phyloP scores from a whole-genome alignment of 1,140 invertebrate genomes.

The Drosophila bocqueti region DNA sequence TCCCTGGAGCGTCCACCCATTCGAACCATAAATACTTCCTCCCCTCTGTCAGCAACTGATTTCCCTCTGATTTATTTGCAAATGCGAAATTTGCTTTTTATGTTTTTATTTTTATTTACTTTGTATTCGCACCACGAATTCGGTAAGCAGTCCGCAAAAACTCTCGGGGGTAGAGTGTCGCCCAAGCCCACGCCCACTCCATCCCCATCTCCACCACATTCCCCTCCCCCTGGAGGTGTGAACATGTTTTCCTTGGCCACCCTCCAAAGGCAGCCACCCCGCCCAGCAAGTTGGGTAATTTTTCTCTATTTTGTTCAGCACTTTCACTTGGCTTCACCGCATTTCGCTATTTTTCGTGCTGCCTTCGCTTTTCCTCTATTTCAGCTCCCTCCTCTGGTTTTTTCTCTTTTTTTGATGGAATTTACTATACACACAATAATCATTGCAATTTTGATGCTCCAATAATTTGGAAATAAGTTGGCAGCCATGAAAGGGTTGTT shows the following conservation, averaged over 20 bases:
- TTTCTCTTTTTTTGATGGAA: constrained; percentile 14
- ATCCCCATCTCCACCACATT: background rate
- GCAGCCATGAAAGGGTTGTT: constrained; percentile 59
- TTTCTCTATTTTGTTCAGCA: constrained; percentile 71
- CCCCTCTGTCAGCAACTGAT: constrained; percentile 80
- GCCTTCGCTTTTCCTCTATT: constrained; percentile 20
- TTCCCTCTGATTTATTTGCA: constrained; percentile 83
- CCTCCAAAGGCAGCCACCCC: constrained; percentile 1
- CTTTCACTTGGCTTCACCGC: constrained; percentile 70
- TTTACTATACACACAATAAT: constrained; percentile 73
- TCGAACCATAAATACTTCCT: constrained; percentile 81
- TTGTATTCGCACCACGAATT: constrained; percentile 80
- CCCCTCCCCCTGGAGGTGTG: constrained; percentile 58
- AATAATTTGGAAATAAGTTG: constrained; percentile 80
- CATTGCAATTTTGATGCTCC: constrained; percentile 83
- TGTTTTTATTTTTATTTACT: constrained; percentile 83
- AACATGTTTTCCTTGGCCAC: constrained; percentile 62
- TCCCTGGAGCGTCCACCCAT: constrained; percentile 57
- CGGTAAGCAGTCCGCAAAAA: constrained; percentile 47
- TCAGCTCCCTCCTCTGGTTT: constrained; percentile 13
- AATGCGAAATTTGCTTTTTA: constrained; percentile 83
- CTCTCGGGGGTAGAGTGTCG: constrained; percentile 40
- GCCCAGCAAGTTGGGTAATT: constrained; percentile 61
- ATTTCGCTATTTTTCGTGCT: constrained; percentile 32
- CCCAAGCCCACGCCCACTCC: constrained; percentile 19